Evolutionary conservation across 2,113 vertebrate genomes (phyloP).

Genomic region (Phalacrocorax carbo): DNA sequence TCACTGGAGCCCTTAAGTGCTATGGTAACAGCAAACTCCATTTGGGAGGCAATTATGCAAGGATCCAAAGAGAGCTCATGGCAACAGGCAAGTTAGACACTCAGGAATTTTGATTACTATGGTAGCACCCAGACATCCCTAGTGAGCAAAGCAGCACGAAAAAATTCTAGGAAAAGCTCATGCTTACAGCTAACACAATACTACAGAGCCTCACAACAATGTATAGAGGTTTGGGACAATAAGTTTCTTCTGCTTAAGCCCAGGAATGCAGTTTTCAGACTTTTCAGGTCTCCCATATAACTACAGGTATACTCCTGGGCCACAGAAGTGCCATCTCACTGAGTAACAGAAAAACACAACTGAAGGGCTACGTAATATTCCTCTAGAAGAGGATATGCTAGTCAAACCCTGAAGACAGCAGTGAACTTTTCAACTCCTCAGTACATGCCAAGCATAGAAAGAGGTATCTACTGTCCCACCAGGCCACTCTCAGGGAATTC

Average conservation of each 20-base stretch:
- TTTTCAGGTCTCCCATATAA: neutral
- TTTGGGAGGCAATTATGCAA: neutral
- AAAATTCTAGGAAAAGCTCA: neutral
- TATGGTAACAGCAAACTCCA: neutral
- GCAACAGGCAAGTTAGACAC: neutral
- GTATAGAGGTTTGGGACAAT: rapidly evolving
- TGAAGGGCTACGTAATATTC: neutral
- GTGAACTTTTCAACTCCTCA: neutral
- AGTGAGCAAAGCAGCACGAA: neutral
- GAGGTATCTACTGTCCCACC: neutral
- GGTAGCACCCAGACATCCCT: neutral
- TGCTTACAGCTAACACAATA: neutral
- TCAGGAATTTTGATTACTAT: neutral
- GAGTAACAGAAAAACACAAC: neutral
- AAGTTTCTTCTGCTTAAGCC: neutral
- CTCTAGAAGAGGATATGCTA: neutral
- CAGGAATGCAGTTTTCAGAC: neutral
- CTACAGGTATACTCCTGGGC: neutral
- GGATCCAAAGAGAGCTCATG: neutral
- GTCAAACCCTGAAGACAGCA: neutral
- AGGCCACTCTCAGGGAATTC: neutral
- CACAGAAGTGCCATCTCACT: neutral
- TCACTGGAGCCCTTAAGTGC: neutral
- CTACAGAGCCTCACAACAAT: rapidly evolving
- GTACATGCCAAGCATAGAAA: neutral